Evolutionary conservation across 2,888 invertebrate species (phyloP), one percentile per base, ranked within the genome.

Genomic region (Sarcophaga rosellei): DNA sequence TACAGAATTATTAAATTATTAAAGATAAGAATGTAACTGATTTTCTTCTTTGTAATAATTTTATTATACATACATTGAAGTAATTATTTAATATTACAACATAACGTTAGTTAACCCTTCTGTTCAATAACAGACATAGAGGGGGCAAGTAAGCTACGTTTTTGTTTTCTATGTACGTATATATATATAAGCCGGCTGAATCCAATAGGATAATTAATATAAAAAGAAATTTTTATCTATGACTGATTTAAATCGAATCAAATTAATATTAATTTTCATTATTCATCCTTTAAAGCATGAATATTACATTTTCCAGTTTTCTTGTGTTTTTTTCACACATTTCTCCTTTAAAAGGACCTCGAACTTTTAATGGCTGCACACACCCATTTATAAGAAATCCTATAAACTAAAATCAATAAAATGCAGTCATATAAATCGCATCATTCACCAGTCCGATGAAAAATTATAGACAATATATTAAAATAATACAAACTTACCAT

Each of bases 401-500:
- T n/a, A 61, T n/a, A 61, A 63, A n/a, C 65, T 44, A 77, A 86
- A 86, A 86, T 86, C 83, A 81, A 86, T 82, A 86, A 86, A 83
- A 73, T 69, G 44, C 68, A 76, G 25, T 12, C 62, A 77, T 57
- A n/a, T 4, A n/a, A 66, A 35, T 35, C 35, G 10, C 35, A 35
- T 10, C 35, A 35, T 35, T 10, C 35, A 35, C 2, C 10, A 35
- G 35, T 8, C 35, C 35, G 35, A 35, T 2, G 35, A 35, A 10
- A 35, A 35, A 35, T 35, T 35, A 8, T 35, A 35, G 35, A 35
- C 35, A 35, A 35, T 35, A 35, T 35, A 4, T 25, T 25, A 17
- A 62, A 25, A 11, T 57, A 35, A 66, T 17, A 74, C 63, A 79
- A 86, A 92, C 94, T 94, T 94, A 97, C 97, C 97, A 95, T 96